Conservation (phyloP, 2,797 vertebrate genomes). For the Tachyglossus aculeatus region DNA sequence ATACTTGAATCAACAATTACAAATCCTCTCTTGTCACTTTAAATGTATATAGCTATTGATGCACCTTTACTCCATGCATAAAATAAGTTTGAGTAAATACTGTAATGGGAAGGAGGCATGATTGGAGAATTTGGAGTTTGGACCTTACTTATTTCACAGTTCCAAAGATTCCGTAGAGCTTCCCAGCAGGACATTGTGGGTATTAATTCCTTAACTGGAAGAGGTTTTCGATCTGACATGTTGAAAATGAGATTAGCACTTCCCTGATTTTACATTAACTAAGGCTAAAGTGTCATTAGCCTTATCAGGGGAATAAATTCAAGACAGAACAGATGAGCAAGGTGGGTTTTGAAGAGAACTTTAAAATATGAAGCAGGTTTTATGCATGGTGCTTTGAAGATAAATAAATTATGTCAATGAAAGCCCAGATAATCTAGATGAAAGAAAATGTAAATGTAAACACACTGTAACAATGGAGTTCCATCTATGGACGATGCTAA, state of each 20-base stretch:
- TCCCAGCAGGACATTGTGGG: constrained; percentile 16
- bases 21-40: constrained; percentile 29
- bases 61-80: constrained; percentile 17
- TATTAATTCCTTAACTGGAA: constrained; percentile 44
- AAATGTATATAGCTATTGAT: constrained; percentile 34
- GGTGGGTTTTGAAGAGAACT: constrained; percentile 6
- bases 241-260: constrained; percentile 49
- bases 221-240: constrained; percentile 39
- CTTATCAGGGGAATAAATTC: constrained; percentile 30
- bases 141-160: constrained; percentile 15
- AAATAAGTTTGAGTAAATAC: constrained; percentile 33
- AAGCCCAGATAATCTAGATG: constrained; percentile 20
- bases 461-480: not conserved
- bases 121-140: constrained; percentile 34
- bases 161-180: constrained; percentile 42
- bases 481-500: constrained; percentile 25
- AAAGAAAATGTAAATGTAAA: constrained; percentile 10
- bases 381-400: constrained; percentile 16
- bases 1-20: constrained; percentile 52
- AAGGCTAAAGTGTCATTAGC: constrained; percentile 53
- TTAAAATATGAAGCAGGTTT: constrained; percentile 16
- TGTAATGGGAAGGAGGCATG: constrained; percentile 49
- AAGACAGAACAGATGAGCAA: constrained; percentile 15
- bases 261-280: constrained; percentile 47
- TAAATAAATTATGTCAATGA: not conserved